These are phyloP conservation scores for Leptestheria dahalacensis DNA, from an alignment of 1,140 invertebrate genomes.

Conservation along the genomic window DNA sequence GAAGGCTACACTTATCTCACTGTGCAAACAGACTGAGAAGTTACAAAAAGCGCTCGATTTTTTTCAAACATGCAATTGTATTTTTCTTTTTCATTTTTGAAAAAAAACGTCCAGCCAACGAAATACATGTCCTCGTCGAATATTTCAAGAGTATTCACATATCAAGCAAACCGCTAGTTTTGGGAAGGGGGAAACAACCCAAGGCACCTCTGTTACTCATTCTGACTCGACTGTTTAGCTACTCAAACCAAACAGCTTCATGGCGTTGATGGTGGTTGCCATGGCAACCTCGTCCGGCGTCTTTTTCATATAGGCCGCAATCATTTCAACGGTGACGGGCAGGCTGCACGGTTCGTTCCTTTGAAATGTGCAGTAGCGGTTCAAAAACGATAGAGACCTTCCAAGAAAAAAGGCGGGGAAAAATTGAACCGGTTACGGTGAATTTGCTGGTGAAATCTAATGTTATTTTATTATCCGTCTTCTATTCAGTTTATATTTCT, in stretches of 20 bases:
- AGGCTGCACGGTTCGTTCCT: conserved; percentile 88
- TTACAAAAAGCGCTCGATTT: too few relatives aligned
- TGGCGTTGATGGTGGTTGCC: conserved; percentile 80
- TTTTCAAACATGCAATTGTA: too few relatives aligned
- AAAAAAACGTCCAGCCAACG: too few relatives aligned
- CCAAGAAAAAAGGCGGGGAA: conserved; percentile 20
- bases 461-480: background rate
- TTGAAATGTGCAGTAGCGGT: conserved; percentile 82
- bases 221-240: conserved; percentile 17
- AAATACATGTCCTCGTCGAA: too few relatives aligned
- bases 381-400: conserved; percentile 42
- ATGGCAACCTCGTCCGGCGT: conserved; percentile 78
- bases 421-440: too few relatives aligned
- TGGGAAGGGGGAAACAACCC: too few relatives aligned
- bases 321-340: conserved; percentile 82
- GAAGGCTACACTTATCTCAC: background rate
- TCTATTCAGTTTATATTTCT: background rate
- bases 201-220: background rate
- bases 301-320: conserved; percentile 74
- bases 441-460: conserved; percentile 17
- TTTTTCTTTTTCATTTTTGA: too few relatives aligned
- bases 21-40: background rate
- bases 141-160: too few relatives aligned
- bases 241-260: conserved; percentile 79
- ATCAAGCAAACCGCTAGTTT: too few relatives aligned